Conservation (phyloP, 1,140 invertebrate genomes). For the Panonychus citri region DNA sequence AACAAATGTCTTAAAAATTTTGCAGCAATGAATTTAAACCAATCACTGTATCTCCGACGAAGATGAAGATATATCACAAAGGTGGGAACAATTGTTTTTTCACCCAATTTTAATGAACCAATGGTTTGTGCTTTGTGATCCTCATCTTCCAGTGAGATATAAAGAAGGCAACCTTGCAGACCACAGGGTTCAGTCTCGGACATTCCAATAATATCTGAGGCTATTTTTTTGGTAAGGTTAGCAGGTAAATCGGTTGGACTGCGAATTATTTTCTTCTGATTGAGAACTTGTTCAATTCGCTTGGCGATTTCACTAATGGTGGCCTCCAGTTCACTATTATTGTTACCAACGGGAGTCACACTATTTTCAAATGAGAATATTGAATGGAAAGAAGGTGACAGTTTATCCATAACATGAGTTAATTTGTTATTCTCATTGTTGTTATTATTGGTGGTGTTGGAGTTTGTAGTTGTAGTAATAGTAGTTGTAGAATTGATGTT, state of each 20-base stretch:
- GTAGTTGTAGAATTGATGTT: no score
- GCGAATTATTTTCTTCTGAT: slow-evolving; percentile 36
- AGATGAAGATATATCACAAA: slow-evolving; percentile 61
- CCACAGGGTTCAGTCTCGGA: slow-evolving; percentile 64
- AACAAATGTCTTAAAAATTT: slow-evolving; percentile 39
- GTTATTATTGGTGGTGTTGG: no score
- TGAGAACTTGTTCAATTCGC: slow-evolving; percentile 39
- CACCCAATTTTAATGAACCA: slow-evolving; percentile 17
- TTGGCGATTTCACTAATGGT: no score
- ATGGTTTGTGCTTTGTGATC: neutral
- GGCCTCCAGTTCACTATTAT: no score
- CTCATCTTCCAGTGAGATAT: slow-evolving; percentile 20
- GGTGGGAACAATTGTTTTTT: slow-evolving; percentile 53
- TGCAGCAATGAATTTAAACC: slow-evolving; percentile 34
- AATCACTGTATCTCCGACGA: slow-evolving; percentile 45
- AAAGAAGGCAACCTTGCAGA: slow-evolving; percentile 27
- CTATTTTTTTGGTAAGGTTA: slow-evolving; percentile 44
- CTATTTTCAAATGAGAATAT: no score
- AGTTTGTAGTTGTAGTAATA: no score
- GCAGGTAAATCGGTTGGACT: slow-evolving; percentile 40
- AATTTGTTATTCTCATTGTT: no score
- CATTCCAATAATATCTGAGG: slow-evolving; percentile 45
- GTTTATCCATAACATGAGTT: no score
- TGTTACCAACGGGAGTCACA: no score
- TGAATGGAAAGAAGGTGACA: no score